These are phyloP conservation scores for Amphiprion ocellaris DNA, from an alignment of 2,113 vertebrate genomes.

Conservation along the genomic window DNA sequence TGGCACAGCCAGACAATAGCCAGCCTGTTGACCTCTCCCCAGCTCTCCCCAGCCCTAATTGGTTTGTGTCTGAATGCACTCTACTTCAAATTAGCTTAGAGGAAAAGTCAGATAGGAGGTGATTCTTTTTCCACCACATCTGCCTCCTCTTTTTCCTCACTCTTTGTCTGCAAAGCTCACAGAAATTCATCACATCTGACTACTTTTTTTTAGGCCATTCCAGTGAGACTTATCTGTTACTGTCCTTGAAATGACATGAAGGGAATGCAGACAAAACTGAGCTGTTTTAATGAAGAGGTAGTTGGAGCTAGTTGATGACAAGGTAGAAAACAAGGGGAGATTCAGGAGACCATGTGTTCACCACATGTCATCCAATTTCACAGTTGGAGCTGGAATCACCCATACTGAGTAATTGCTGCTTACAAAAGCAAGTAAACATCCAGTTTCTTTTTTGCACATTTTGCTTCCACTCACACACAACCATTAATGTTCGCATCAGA, in stretches of 20 bases:
- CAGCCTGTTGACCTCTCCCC: slow-evolving; percentile 43
- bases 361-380: neutral
- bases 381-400: neutral
- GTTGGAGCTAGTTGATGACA: neutral
- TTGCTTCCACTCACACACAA: no score
- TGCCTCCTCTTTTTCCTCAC: neutral
- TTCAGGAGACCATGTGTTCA: neutral
- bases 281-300: slow-evolving; percentile 9
- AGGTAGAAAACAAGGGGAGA: slow-evolving; percentile 4
- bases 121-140: neutral
- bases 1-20: slow-evolving; percentile 34
- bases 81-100: slow-evolving; percentile 35
- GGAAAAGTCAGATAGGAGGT: slow-evolving; percentile 8
- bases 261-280: neutral
- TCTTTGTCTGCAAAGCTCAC: neutral
- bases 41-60: slow-evolving; percentile 45
- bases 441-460: no score
- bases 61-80: slow-evolving; percentile 41
- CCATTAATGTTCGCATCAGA: no score
- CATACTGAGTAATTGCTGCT: neutral
- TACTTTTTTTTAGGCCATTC: neutral
- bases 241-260: slow-evolving; percentile 28
- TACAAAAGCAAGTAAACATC: neutral
- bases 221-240: neutral
- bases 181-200: neutral